A percentile compares a stretch with the other conserved stretches of the same genome.
Evolutionary conservation across 2,113 vertebrate genomes (phyloP).

Genomic region (Oryzias woworae): DNA sequence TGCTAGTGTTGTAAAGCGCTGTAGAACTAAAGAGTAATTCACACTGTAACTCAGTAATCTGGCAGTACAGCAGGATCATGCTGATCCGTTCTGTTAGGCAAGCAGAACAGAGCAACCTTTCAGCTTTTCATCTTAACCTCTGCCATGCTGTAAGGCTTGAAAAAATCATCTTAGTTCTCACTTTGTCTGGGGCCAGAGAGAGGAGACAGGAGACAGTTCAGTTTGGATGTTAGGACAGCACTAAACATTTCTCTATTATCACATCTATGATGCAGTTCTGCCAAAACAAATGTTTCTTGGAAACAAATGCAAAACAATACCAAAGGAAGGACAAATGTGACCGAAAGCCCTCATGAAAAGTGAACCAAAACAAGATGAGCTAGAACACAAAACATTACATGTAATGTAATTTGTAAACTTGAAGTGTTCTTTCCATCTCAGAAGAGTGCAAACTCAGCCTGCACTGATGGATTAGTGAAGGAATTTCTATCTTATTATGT

Average conservation of each 20-base stretch:
- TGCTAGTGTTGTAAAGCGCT: background rate
- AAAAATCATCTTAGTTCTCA: no score
- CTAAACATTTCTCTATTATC: no score
- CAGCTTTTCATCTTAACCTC: conserved; percentile 19
- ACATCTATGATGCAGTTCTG: no score
- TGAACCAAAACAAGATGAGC: background rate
- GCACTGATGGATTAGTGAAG: conserved; percentile 58
- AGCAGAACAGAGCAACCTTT: conserved; percentile 21
- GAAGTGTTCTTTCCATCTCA: conserved; percentile 1
- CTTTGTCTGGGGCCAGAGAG: no score
- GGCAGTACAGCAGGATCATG: background rate
- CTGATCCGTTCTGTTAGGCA: conserved; percentile 23
- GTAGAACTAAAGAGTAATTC: background rate
- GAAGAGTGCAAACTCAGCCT: conserved; percentile 5
- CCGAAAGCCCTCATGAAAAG: background rate
- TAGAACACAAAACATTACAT: background rate
- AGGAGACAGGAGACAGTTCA: no score
- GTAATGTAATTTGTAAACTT: conserved; percentile 6
- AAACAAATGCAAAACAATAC: background rate
- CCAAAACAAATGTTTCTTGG: no score
- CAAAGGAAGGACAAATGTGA: background rate
- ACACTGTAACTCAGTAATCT: background rate
- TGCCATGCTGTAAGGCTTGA: background rate
- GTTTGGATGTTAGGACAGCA: no score
- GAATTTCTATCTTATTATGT: conserved; percentile 71